phyloP scores from a whole-genome alignment of 2,888 invertebrate species.

The Drosophila suboccidentalis region DNA sequence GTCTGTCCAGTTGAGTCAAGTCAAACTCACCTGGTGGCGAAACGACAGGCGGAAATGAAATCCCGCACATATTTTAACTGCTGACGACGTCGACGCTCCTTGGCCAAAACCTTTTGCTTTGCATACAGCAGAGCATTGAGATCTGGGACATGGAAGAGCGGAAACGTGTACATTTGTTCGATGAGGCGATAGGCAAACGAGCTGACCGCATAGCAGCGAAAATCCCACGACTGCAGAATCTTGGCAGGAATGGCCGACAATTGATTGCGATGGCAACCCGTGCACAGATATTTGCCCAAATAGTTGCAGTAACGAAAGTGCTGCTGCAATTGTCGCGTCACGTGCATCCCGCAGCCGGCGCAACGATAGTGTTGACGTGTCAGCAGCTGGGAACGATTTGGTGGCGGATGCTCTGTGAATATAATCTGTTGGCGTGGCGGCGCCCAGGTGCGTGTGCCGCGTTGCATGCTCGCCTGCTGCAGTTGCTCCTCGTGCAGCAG shows the following conservation, averaged over 20 bases:
- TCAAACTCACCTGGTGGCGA: slow-evolving; percentile 87
- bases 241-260: slow-evolving; percentile 90
- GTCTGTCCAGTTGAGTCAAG: neutral
- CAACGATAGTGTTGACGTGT: slow-evolving; percentile 92
- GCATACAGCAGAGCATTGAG: slow-evolving; percentile 89
- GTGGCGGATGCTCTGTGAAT: slow-evolving; percentile 90
- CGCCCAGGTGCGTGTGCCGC: slow-evolving; percentile 94
- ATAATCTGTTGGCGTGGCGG: slow-evolving; percentile 94
- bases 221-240: slow-evolving; percentile 86
- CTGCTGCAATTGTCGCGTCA: slow-evolving; percentile 90
- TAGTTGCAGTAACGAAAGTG: slow-evolving; percentile 94
- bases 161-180: slow-evolving; percentile 91
- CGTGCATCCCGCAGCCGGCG: slow-evolving; percentile 94
- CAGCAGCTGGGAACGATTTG: slow-evolving; percentile 89
- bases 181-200: slow-evolving; percentile 92
- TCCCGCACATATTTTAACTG: slow-evolving; percentile 90
- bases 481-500: slow-evolving; percentile 4
- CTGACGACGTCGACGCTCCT: slow-evolving; percentile 88
- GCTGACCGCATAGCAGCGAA: slow-evolving; percentile 91
- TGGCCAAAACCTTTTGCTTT: slow-evolving; percentile 88
- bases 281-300: slow-evolving; percentile 93
- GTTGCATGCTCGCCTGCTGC: slow-evolving; percentile 86
- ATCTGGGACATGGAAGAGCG: slow-evolving; percentile 91
- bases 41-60: slow-evolving; percentile 90
- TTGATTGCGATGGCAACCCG: slow-evolving; percentile 93